A percentile compares a stretch with the other conserved stretches of the same genome.
phyloP scores from a whole-genome alignment of 2,888 invertebrate genomes.

The Cyrtodaria siliqua region DNA sequence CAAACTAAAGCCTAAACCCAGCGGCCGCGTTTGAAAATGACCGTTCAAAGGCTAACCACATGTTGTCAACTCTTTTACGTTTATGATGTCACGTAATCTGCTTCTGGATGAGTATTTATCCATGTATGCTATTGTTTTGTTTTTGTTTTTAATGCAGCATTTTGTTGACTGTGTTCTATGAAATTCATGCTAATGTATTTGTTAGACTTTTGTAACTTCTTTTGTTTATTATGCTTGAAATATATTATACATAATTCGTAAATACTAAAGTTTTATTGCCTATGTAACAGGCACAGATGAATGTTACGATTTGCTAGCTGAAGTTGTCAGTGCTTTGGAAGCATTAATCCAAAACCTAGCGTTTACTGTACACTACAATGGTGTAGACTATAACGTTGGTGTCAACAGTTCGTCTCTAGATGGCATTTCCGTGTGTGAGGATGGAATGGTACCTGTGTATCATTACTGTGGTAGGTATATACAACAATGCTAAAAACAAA shows the following conservation, averaged over 20 bases:
- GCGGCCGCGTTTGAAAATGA: too few relatives aligned
- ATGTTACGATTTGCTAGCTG: conserved; percentile 27
- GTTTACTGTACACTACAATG: conserved; percentile 24
- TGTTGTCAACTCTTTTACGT: too few relatives aligned
- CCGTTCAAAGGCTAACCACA: too few relatives aligned
- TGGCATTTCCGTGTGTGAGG: conserved; percentile 27
- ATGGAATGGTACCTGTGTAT: conserved; percentile 41
- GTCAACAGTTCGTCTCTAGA: conserved; percentile 23
- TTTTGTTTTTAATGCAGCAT: too few relatives aligned
- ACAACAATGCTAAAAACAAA: not conserved
- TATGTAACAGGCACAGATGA: conserved; percentile 17
- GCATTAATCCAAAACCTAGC: not conserved
- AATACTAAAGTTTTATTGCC: too few relatives aligned
- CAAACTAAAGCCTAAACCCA: too few relatives aligned
- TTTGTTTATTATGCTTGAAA: too few relatives aligned
- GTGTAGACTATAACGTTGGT: conserved; percentile 34
- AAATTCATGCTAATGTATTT: not conserved
- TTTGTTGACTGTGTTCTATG: too few relatives aligned
- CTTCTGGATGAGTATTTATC: too few relatives aligned
- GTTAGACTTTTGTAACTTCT: not conserved
- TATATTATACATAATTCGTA: too few relatives aligned
- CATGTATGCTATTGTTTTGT: too few relatives aligned
- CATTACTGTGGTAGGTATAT: conserved; percentile 59
- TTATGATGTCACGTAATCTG: too few relatives aligned
- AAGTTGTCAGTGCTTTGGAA: conserved; percentile 6